phyloP scores from a whole-genome alignment of 2,797 vertebrate genomes.

The Agapornis canus region DNA sequence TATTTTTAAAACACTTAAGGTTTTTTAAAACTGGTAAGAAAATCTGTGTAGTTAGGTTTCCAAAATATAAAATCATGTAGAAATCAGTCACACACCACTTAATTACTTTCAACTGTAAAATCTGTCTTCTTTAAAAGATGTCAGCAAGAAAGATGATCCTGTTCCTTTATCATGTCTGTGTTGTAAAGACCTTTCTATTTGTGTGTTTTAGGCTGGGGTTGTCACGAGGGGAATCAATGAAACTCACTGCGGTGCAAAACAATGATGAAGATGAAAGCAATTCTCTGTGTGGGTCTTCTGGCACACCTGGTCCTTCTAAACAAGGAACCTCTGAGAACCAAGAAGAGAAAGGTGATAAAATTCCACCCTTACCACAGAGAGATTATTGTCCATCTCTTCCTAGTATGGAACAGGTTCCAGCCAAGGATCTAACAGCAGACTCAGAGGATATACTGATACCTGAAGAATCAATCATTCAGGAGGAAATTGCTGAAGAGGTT shows the following conservation, averaged over 20 bases:
- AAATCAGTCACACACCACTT: not conserved
- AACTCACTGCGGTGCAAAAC: constrained; percentile 75
- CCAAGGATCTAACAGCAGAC: constrained; percentile 70
- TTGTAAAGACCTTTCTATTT: not conserved
- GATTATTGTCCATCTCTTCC: constrained; percentile 62
- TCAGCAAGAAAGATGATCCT: not conserved
- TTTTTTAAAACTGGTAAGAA: not conserved
- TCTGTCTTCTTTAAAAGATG: not conserved
- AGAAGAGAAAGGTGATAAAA: constrained; percentile 67
- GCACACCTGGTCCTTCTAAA: constrained; percentile 68
- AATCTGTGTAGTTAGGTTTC: not conserved
- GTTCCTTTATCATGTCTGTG: not conserved
- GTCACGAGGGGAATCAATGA: constrained; percentile 81
- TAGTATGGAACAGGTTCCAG: constrained; percentile 70
- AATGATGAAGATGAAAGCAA: constrained; percentile 70
- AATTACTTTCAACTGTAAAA: not conserved
- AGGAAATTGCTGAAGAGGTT: constrained; percentile 84
- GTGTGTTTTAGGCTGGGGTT: constrained; percentile 77
- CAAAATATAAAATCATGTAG: not conserved
- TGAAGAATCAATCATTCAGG: constrained; percentile 84
- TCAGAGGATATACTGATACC: constrained; percentile 79
- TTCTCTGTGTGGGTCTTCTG: constrained; percentile 65
- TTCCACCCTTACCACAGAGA: constrained; percentile 56
- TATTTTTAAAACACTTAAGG: not conserved
- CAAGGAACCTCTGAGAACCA: constrained; percentile 64